Conservation (phyloP, 2,888 invertebrate species). For the Romanomermis culicivorax region DNA sequence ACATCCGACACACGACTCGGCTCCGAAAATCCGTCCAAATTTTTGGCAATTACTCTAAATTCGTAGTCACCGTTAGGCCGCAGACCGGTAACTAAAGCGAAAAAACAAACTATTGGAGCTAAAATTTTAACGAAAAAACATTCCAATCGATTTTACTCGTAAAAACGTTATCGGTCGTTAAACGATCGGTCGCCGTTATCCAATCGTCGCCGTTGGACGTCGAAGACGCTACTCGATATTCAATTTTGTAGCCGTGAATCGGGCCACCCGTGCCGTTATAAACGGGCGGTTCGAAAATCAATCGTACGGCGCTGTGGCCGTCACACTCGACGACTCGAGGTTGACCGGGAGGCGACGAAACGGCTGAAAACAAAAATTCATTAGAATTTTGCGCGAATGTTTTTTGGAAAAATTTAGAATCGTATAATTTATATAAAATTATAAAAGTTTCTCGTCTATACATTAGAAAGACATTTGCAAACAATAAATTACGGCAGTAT, state of each 20-base stretch:
- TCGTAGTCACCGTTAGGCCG: slow-evolving; percentile 28
- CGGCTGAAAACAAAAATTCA: slow-evolving; percentile 5
- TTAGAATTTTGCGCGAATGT: too few relatives aligned
- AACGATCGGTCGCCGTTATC: background rate
- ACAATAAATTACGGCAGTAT: too few relatives aligned
- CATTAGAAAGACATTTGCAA: too few relatives aligned
- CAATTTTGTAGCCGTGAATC: slow-evolving; percentile 17
- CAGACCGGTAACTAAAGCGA: slow-evolving; percentile 20
- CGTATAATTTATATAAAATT: too few relatives aligned
- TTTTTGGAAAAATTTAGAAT: too few relatives aligned
- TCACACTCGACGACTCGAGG: slow-evolving; percentile 21
- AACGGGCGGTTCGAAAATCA: slow-evolving; percentile 22
- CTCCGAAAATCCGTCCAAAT: slow-evolving; percentile 19
- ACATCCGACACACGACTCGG: slow-evolving; percentile 16
- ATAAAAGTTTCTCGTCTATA: too few relatives aligned
- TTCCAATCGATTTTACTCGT: background rate
- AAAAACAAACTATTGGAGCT: background rate
- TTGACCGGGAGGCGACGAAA: slow-evolving; percentile 17
- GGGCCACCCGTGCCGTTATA: slow-evolving; percentile 15
- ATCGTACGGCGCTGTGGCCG: slow-evolving; percentile 16
- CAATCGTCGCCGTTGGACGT: background rate
- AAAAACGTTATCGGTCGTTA: background rate
- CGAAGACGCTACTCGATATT: too few relatives aligned
- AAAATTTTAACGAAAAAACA: background rate
- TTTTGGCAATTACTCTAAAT: slow-evolving; percentile 23